Base-by-base conservation (phyloP, 64 coral and sea anemone species). In the Cladopsammia gracilis region DNA sequence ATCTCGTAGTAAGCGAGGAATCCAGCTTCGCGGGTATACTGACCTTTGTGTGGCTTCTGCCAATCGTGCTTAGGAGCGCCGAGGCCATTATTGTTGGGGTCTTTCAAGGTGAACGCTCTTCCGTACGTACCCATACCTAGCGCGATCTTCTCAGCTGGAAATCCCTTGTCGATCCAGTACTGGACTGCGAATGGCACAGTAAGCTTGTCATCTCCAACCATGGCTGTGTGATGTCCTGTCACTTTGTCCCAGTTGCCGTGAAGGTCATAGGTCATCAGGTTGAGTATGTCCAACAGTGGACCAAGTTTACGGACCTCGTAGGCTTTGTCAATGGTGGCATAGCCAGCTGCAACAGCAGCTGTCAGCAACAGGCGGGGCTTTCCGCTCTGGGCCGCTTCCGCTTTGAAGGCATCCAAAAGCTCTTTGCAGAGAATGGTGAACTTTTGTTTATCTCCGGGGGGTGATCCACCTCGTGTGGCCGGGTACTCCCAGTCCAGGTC, bases 401-500 rank as follows among this genome's bases (percentile, higher is more conserved):
- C 62, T 42, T 78, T 87, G 85, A 96, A 96, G 43, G 95, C 86
- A 19, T 74, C 34, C 61, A 96, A 50, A 16, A 96, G 64, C 52
- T 96, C 95, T 61, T 93, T 67, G 16, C 90, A 93, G 20, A 96
- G 90, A 22, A 93, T 4, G 13, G 85, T 93, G 62, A 96, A 93
- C 48, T 46, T 83, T n/a, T 93, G 68, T 61, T 93, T 96, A 70
- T 96, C 95, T 18, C 7, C 70, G 16, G 90, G 90, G 9, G 85
- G 90, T 9, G 95, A 93, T 6, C 87, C 71, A 46, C 95, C 85
- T 1, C 95, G 62, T 34, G 51, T 75, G 12, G 70, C 95, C 6
- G 90, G 95, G 58, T 93, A 89, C 20, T 96, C 95, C 95, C 95
- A 96, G 25, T 96, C 95, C 20, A 96, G 86, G 58, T 96, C 95